Conservation (phyloP, 92 coral and sea anemone genomes). For the Bergia puertoricense region DNA sequence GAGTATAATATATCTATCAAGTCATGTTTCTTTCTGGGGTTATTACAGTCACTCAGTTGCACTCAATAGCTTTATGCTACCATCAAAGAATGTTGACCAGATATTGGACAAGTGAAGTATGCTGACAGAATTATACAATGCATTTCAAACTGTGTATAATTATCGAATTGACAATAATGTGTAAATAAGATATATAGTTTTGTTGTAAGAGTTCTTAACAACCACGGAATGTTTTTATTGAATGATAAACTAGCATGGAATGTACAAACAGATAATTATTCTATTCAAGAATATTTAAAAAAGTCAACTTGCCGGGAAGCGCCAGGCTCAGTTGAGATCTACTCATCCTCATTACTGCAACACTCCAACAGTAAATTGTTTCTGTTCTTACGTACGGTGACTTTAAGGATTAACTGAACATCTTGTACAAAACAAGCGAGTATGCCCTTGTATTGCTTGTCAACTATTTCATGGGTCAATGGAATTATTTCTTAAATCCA, state of each 20-base stretch:
- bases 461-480: neutral
- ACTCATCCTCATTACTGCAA: neutral
- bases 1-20: neutral
- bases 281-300: neutral
- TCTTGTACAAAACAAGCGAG: neutral
- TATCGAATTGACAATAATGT: neutral
- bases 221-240: conserved; percentile 26
- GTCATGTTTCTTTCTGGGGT: neutral
- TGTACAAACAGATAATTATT: neutral
- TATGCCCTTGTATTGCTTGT: neutral
- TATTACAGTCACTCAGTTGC: neutral
- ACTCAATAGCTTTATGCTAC: neutral
- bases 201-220: conserved; percentile 19
- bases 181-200: conserved; percentile 8
- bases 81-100: neutral
- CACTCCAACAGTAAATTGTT: neutral
- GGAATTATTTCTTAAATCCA: neutral
- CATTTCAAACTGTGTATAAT: neutral
- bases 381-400: neutral
- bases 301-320: neutral
- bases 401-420: conserved; percentile 5
- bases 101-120: neutral
- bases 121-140: conserved; percentile 2
- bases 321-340: neutral
- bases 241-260: neutral